Percentiles rank a stretch among this genome's conserved stretches.
Conservation (phyloP, 2,888 invertebrate genomes). For the Chrysolina oricalcia region DNA sequence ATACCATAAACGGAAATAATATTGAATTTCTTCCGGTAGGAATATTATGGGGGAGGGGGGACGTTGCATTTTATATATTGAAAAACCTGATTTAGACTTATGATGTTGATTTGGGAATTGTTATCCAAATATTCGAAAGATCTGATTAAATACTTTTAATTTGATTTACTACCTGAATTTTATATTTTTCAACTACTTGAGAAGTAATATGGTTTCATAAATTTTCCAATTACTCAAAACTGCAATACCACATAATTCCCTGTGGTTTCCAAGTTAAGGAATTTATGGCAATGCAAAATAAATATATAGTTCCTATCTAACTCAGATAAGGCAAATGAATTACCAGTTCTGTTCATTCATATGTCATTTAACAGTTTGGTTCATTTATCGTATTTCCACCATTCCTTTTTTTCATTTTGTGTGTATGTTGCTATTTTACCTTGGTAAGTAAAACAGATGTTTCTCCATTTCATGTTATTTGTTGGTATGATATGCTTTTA, state of each 20-base stretch:
- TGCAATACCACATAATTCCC: conserved; percentile 15
- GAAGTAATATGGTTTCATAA: neutral
- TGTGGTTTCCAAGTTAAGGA: conserved; percentile 19
- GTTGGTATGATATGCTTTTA: conserved; percentile 20
- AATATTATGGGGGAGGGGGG: too few relatives aligned
- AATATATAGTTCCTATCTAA: conserved; percentile 11
- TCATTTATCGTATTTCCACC: neutral
- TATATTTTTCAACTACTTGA: neutral
- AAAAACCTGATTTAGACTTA: too few relatives aligned
- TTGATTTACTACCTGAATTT: neutral
- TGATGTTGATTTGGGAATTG: too few relatives aligned
- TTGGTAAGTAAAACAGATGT: neutral
- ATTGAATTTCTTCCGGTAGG: too few relatives aligned
- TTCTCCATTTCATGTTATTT: conserved; percentile 7
- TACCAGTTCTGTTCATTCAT: neutral
- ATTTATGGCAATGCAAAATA: conserved; percentile 20
- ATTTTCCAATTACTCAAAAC: conserved; percentile 15
- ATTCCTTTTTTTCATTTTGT: neutral
- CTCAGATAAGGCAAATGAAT: neutral
- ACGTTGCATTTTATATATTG: too few relatives aligned
- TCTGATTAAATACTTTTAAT: neutral
- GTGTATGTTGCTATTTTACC: neutral
- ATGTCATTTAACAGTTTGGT: neutral
- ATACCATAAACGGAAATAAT: too few relatives aligned
- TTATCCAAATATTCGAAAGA: too few relatives aligned